phyloP scores from a whole-genome alignment of 1,140 invertebrate genomes.

The Phortica variegata region DNA sequence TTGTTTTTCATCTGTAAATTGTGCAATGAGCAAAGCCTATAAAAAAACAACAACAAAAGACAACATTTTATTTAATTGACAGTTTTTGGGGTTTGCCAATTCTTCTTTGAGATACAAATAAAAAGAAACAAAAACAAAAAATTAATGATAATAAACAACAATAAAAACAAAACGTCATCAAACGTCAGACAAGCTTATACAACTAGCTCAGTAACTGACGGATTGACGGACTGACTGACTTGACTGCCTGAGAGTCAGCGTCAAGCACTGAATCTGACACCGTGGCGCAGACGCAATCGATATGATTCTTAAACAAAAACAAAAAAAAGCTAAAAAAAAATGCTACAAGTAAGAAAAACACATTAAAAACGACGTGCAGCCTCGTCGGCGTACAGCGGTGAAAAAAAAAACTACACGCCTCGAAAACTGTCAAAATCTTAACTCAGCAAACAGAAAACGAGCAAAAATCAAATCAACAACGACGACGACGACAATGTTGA shows the following conservation, averaged over 20 bases:
- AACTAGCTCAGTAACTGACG: slow-evolving; percentile 3
- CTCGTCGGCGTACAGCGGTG: slow-evolving; percentile 13
- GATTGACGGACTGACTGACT: slow-evolving; percentile 13
- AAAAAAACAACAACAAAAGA: slow-evolving; percentile 11
- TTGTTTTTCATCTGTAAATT: not conserved
- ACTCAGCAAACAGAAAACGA: slow-evolving; percentile 1
- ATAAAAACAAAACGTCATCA: too few species aligned
- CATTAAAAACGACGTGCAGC: slow-evolving; percentile 31
- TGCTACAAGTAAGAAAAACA: too few species aligned
- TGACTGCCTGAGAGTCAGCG: slow-evolving; percentile 13
- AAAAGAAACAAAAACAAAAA: slow-evolving; percentile 13
- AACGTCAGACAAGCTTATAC: slow-evolving; percentile 16
- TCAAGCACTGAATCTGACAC: slow-evolving; percentile 16
- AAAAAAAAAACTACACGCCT: slow-evolving; percentile 29
- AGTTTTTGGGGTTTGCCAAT: slow-evolving; percentile 44
- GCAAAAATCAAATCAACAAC: slow-evolving; percentile 34
- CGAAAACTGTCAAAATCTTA: slow-evolving; percentile 51
- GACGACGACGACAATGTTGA: slow-evolving; percentile 23
- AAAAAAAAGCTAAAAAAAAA: too few species aligned
- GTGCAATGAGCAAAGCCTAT: slow-evolving; percentile 25
- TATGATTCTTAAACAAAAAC: slow-evolving; percentile 14
- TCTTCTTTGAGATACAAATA: slow-evolving; percentile 6
- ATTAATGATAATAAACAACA: too few species aligned
- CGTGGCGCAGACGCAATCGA: slow-evolving; percentile 31
- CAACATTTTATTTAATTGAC: slow-evolving; percentile 57